Base-by-base conservation (phyloP, 2,797 vertebrate species). In the Netta rufina region DNA sequence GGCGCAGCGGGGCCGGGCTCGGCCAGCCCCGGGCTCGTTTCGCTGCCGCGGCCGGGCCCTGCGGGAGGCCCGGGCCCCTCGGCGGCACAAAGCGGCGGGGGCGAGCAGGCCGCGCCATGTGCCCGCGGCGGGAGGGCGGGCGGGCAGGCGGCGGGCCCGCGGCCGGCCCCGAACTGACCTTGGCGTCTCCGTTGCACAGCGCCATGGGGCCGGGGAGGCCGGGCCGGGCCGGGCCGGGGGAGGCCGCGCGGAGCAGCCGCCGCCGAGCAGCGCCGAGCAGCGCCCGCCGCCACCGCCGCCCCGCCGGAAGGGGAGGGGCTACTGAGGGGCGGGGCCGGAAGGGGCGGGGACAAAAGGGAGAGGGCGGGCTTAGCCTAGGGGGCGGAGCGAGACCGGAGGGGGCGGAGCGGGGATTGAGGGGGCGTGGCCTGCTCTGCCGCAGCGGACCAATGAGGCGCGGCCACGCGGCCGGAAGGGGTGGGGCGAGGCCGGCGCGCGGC, bases 161-260 rank as follows among this genome's bases (percentile, higher is more conserved):
- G 16, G 38, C 27, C n/a, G 47, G 13, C 36, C 25, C 87, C 25
- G 64, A 53, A 98, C 99, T 99, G 98, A 99, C 99, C 99, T 99
- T 99, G 98, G 98, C 98, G 93, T 99, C 99, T 98, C 99, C 99
- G 98, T 99, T 99, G 98, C 99, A 99, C 97, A 99, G 98, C 97
- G 99, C 99, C 99, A 99, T 99, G 97, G 98, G 96, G 33, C 17
- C 32, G 64, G 5, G 49, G 12, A 22, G 18, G 28, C 43, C 43
- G 45, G 53, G 69, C 77, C 58, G 8, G 27, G 38, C 18, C 18
- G 45, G 53, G 69, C 77, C 32, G 43, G 4, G 22, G 33, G 56
- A 24, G 51, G 88, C 88, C 74, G 61, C 57, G 41, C 70, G 28
- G 16, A 27, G 33, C 36, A 38, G 85, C 81, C 43, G 74, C 75